phyloP scores from a whole-genome alignment of 1,140 invertebrate species.

The Homalodisca vitripennis region DNA sequence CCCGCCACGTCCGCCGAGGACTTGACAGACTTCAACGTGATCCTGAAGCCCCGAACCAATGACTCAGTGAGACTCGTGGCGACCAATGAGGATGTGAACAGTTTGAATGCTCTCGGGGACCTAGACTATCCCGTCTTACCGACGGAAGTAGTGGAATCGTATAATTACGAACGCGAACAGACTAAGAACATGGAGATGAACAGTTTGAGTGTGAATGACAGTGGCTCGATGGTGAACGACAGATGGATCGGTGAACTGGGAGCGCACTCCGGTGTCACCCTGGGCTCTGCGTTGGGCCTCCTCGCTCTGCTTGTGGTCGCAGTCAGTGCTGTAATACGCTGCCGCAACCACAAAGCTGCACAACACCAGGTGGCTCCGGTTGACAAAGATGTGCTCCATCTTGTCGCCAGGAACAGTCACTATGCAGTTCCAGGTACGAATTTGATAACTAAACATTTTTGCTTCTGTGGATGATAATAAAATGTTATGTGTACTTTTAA shows the following conservation, averaged over 20 bases:
- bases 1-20: background rate
- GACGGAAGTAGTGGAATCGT: background rate
- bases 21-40: conserved; percentile 17
- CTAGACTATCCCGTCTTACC: background rate
- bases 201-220: background rate
- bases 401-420: conserved; percentile 18
- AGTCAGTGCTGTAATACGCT: background rate
- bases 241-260: conserved; percentile 12
- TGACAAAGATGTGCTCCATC: background rate
- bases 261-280: conserved; percentile 6
- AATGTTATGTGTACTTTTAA: too few species aligned
- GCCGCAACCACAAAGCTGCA: background rate
- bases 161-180: background rate
- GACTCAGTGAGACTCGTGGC: background rate
- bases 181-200: background rate
- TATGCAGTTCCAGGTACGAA: conserved; percentile 25
- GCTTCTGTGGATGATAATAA: too few species aligned
- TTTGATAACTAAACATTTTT: too few species aligned
- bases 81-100: background rate
- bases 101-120: background rate
- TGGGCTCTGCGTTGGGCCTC: background rate
- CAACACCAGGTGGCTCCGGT: background rate
- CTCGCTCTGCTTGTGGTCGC: background rate
- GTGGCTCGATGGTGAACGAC: background rate
- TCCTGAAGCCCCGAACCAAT: background rate